Evolutionary conservation across 2,113 vertebrate genomes (phyloP).

Genomic region (Natator depressus): DNA sequence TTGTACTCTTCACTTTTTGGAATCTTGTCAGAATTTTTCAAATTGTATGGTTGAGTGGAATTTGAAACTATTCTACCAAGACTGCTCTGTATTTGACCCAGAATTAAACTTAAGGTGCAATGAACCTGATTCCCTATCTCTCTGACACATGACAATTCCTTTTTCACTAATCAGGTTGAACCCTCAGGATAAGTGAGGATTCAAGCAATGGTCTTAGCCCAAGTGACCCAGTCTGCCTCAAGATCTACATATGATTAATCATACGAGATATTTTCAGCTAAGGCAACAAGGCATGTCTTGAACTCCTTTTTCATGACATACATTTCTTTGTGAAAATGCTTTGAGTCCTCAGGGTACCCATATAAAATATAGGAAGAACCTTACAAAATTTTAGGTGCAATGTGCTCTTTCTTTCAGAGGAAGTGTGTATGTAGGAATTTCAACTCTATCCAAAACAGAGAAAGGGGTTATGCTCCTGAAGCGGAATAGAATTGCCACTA

Average conservation of each 20-base stretch:
- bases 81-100: neutral
- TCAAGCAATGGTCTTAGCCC: neutral
- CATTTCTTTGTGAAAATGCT: neutral
- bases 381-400: neutral
- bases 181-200: neutral
- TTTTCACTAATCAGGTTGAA: neutral
- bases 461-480: neutral
- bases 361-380: neutral
- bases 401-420: neutral
- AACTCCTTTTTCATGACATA: neutral
- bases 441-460: neutral
- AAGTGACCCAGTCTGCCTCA: neutral
- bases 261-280: neutral
- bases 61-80: neutral
- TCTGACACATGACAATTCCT: neutral
- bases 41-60: neutral
- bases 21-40: neutral
- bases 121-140: neutral
- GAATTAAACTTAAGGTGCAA: neutral
- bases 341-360: neutral
- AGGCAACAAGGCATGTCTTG: neutral
- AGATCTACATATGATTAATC: neutral
- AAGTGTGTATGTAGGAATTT: neutral
- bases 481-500: neutral
- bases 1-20: neutral